phyloP scores from a whole-genome alignment of 2,888 invertebrate species.

The Artemia sp. region DNA sequence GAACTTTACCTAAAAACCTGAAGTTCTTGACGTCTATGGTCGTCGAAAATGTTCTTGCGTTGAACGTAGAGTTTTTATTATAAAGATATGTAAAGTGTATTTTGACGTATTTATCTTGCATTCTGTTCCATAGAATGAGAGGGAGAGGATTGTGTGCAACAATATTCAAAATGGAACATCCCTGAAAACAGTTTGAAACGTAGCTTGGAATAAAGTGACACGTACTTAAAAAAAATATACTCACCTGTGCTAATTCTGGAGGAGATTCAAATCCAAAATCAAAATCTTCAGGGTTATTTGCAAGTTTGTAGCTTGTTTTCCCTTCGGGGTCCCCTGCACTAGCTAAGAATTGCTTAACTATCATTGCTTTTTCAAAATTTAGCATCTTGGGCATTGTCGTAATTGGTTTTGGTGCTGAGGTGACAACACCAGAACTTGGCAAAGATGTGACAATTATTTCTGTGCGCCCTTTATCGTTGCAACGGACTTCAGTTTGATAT shows the following conservation, averaged over 20 bases:
- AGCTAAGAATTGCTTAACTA: neutral
- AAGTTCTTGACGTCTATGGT: too few species aligned
- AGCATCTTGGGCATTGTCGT: slow-evolving; percentile 4
- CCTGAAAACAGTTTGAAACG: too few species aligned
- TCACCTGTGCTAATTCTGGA: neutral
- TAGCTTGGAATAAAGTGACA: too few species aligned
- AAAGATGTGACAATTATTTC: neutral
- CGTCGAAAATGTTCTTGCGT: too few species aligned
- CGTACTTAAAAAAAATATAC: neutral
- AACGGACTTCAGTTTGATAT: neutral
- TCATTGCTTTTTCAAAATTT: slow-evolving; percentile 1
- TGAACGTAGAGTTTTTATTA: too few species aligned
- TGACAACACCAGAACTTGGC: neutral
- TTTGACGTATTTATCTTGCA: too few species aligned
- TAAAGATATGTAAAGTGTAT: too few species aligned
- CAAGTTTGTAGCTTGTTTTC: neutral
- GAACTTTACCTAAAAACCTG: too few species aligned
- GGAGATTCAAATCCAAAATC: slow-evolving; percentile 12
- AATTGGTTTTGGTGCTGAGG: too few species aligned
- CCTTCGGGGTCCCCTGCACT: neutral
- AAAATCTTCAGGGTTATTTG: neutral
- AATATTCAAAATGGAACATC: too few species aligned
- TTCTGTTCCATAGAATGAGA: too few species aligned
- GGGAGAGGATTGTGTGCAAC: too few species aligned
- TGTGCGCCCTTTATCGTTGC: neutral